Conservation (phyloP, 2,113 vertebrate genomes). For the Carlito syrichta region DNA sequence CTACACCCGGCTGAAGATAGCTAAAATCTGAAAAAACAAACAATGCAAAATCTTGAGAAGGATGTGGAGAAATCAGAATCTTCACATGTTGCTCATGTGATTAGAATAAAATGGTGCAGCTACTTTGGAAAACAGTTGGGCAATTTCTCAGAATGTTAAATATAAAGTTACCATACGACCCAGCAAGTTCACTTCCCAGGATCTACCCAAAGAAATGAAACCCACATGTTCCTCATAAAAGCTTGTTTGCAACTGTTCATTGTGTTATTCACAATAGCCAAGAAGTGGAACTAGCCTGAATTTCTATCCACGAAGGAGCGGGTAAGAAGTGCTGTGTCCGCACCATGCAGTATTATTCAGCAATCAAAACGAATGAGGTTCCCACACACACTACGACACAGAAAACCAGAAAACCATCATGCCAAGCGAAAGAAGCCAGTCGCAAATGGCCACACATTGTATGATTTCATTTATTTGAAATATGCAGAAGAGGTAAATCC, state of each 20-base stretch:
- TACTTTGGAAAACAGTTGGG: background rate
- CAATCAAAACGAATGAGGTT: background rate
- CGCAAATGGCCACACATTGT: no score
- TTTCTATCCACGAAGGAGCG: background rate
- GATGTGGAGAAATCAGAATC: background rate
- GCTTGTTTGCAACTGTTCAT: background rate
- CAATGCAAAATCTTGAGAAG: background rate
- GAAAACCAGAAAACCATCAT: background rate
- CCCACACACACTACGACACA: background rate
- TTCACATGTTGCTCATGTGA: background rate
- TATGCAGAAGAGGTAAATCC: background rate
- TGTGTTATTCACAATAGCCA: background rate
- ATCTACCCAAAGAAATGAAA: background rate
- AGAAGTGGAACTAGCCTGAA: background rate
- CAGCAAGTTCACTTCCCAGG: background rate
- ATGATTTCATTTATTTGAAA: background rate
- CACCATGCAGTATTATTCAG: background rate
- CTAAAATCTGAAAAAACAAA: background rate
- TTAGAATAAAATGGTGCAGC: background rate
- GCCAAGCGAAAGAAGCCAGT: background rate
- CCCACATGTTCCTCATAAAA: background rate
- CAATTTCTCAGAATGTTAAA: background rate
- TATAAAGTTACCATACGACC: background rate
- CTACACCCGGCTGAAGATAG: no score
- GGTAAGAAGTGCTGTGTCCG: background rate